Evolutionary conservation across 2,888 invertebrate species (phyloP), one percentile per base, ranked within the genome.

Genomic region (Andricus quercusramuli): DNA sequence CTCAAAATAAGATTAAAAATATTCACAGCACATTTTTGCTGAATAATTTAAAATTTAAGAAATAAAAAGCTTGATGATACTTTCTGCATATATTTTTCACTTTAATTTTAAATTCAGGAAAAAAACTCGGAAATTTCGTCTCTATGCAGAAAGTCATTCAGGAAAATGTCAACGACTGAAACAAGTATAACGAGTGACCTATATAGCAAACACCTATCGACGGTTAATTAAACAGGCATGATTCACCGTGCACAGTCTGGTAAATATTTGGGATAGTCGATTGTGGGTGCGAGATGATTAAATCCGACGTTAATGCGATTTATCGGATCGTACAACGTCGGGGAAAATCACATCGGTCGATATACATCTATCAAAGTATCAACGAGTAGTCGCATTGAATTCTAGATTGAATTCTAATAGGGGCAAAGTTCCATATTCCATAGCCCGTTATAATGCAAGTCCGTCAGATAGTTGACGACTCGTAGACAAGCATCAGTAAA

Each of bases 241-340:
- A 74, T 74, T 74, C 47, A 56, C 51, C 51, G n/a, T 5, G 74
- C 20, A 32, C 29, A 51, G 17, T 15, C 47, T 56, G 51, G 56
- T 74, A 74, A 74, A 74, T 74, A 74, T 74, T 74, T 74, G 74
- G 74, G n/a, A 56, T 6, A 74, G 56, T 74, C 51, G 56, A 74
- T 74, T 22, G 74, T 74, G 74, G 74, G 56, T 56, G 74, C 37
- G 74, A 74, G 29, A 56, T 74, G 74, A 74, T 74, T 74, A 56
- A 74, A 74, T 13, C 32, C 74, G 74, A 74, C 74, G 32, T 74
- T 74, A 74, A 74, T 74, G 74, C 74, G 56, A 74, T 56, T 74
- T 32, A 74, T 74, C 56, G 56, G n/a, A 29, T 74, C 32, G 74
- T 32, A 51, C 74, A 56, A 74, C 51, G 56, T 74, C 74, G 32